Evolutionary conservation across 2,888 invertebrate genomes (phyloP).

Genomic region (Drosophila helvetica): DNA sequence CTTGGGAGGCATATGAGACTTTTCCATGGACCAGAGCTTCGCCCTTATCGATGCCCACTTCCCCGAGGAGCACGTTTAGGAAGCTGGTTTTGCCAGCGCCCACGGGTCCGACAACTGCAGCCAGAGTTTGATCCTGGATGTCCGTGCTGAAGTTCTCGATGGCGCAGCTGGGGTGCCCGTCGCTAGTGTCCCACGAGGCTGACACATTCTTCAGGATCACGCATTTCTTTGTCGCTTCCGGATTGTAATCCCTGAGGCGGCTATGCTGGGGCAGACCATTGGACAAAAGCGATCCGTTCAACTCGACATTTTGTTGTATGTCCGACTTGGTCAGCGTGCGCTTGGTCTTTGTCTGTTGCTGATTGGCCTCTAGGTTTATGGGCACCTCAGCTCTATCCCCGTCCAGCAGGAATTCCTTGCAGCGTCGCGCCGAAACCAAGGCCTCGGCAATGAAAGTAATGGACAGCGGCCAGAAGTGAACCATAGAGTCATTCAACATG

Average conservation of each 20-base stretch:
- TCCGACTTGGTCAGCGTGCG: conserved; percentile 44
- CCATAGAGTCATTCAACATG: conserved; percentile 90
- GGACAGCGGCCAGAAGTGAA: conserved; percentile 91
- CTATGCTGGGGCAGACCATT: conserved; percentile 47
- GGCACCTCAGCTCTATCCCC: conserved; percentile 70
- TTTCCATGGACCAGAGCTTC: conserved; percentile 86
- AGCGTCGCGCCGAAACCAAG: conserved; percentile 89
- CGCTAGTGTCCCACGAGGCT: conserved; percentile 85
- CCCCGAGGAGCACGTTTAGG: conserved; percentile 89
- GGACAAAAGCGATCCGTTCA: conserved; percentile 49
- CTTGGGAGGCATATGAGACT: conserved; percentile 91
- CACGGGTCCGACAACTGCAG: conserved; percentile 89
- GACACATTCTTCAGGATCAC: conserved; percentile 84
- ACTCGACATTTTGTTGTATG: conserved; percentile 53
- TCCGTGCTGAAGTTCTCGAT: conserved; percentile 84
- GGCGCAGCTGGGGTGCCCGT: conserved; percentile 70
- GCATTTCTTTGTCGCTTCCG: conserved; percentile 67
- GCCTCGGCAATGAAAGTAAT: conserved; percentile 91
- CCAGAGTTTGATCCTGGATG: conserved; percentile 73
- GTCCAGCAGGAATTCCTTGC: conserved; percentile 87
- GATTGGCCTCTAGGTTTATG: conserved; percentile 78
- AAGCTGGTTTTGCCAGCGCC: conserved; percentile 91
- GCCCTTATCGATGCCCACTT: conserved; percentile 87
- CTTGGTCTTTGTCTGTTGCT: conserved; percentile 75
- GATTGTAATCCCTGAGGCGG: conserved; percentile 59